phyloP scores from a whole-genome alignment of 2,113 vertebrate species.

The Lagenorhynchus albirostris region DNA sequence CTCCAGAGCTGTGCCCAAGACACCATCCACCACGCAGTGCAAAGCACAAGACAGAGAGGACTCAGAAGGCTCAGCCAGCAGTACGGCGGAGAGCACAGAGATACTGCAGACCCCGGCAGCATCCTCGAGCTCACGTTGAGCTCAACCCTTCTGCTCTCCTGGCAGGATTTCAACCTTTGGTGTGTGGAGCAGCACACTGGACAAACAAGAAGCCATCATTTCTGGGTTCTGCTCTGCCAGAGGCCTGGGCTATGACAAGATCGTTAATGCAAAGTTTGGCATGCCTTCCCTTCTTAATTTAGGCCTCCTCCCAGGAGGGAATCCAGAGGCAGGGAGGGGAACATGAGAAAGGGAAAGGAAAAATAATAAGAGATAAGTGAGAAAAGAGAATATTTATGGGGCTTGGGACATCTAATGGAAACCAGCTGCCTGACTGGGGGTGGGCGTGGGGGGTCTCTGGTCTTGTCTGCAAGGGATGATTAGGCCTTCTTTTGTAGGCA shows the following conservation, averaged over 20 bases:
- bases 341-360: slow-evolving; percentile 70
- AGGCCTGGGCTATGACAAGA: slow-evolving; percentile 37
- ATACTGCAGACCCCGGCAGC: neutral
- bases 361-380: slow-evolving; percentile 76
- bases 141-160: neutral
- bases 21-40: neutral
- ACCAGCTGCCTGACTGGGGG: slow-evolving; percentile 57
- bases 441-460: neutral
- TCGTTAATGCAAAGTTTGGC: slow-evolving; percentile 64
- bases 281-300: slow-evolving; percentile 49
- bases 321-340: slow-evolving; percentile 45
- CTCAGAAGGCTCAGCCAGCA: neutral
- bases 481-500: slow-evolving; percentile 4
- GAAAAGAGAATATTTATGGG: slow-evolving; percentile 72
- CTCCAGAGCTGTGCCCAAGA: neutral
- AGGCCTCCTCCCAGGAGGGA: slow-evolving; percentile 54
- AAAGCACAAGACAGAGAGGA: neutral
- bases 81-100: neutral
- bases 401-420: slow-evolving; percentile 69
- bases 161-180: neutral
- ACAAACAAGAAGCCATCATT: slow-evolving; percentile 38
- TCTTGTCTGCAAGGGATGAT: slow-evolving; percentile 33
- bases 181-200: neutral
- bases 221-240: slow-evolving; percentile 12
- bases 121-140: neutral